Base-by-base conservation (phyloP, 2,797 vertebrate genomes). In the Neopelma chrysocephalum region DNA sequence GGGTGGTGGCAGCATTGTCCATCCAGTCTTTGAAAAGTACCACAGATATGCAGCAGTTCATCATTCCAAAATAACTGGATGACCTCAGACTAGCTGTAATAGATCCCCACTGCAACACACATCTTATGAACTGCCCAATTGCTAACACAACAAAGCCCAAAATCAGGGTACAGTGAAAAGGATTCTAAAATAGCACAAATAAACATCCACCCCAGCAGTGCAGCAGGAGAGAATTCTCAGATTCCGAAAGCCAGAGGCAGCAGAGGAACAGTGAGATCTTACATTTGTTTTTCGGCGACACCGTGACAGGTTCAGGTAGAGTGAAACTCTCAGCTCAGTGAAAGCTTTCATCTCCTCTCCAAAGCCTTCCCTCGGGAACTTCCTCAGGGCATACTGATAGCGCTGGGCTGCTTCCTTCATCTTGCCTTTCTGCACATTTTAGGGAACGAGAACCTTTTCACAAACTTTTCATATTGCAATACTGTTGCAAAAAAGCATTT, bases 211-310 rank as follows among this genome's bases (percentile, higher is more conserved):
- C 51, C 48, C 47, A 22, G 1, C 8, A 36, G 29, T 0, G 1
- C 31, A 82, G 50, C 0, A 42, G 38, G 64, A 45, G 1, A 0
- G 4, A 36, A 64, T 18, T 12, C 25, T 17, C 23, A n/a, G 84
- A 36, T 12, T 18, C n/a, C 31, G 47, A 54, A 0, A 12, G 25
- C 36, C 47, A 26, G 29, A 72, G n/a, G 43, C 36, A 77, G n/a
- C 25, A 80, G 15, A 53, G n/a, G 7, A 65, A 36, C 17, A 65
- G 54, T 40, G 71, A 26, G 14, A 15, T 75, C 99, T 99, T 98
- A 99, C 99, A 0, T 99, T 99, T 94, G 99, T 99, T 98, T 99
- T 99, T 87, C 99, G 98, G 95, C 99, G 99, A 96, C 99, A 99
- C 71, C 99, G 98, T 57, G 99, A 99, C 87, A 99, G 94, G 89